Conservation (phyloP, 2,888 invertebrate genomes). For the Mamestra brassicae region DNA sequence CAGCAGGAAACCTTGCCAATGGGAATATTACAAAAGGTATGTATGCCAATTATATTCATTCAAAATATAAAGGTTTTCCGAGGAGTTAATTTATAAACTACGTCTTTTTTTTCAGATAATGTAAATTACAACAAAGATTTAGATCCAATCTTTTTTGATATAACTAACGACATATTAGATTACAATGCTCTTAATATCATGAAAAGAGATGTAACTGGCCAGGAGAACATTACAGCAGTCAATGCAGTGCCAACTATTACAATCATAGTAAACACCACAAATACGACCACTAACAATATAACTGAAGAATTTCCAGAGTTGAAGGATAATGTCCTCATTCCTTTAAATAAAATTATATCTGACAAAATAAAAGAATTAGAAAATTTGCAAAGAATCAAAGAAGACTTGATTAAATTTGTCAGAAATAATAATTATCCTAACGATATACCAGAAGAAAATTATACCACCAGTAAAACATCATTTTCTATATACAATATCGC, state of each 20-base stretch:
- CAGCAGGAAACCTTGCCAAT: conserved; percentile 44
- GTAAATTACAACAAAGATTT: not conserved
- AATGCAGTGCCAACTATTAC: conserved; percentile 25
- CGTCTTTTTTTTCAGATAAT: not conserved
- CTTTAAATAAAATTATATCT: conserved; percentile 74
- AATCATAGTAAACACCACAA: conserved; percentile 31
- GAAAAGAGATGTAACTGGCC: conserved; percentile 73
- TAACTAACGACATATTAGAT: conserved; percentile 46
- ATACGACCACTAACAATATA: conserved; percentile 1
- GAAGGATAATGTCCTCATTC: conserved; percentile 68
- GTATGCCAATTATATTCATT: not conserved
- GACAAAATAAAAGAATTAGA: conserved; percentile 77
- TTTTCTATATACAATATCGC: conserved; percentile 72
- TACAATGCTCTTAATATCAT: conserved; percentile 69
- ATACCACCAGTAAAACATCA: conserved; percentile 51
- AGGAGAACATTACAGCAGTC: conserved; percentile 17
- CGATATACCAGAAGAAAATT: conserved; percentile 35
- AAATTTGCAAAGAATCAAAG: conserved; percentile 72
- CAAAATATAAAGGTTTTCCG: too few species aligned
- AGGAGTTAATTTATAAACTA: not conserved
- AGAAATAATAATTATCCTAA: conserved; percentile 49
- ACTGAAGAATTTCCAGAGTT: conserved; percentile 53
- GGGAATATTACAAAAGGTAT: conserved; percentile 51
- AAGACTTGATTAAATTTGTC: conserved; percentile 71
- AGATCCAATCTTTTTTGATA: not conserved